A percentile compares a stretch with the other conserved stretches of the same genome.
phyloP scores from a whole-genome alignment of 2,888 invertebrate genomes.

The Hemicrepidius hirtus region DNA sequence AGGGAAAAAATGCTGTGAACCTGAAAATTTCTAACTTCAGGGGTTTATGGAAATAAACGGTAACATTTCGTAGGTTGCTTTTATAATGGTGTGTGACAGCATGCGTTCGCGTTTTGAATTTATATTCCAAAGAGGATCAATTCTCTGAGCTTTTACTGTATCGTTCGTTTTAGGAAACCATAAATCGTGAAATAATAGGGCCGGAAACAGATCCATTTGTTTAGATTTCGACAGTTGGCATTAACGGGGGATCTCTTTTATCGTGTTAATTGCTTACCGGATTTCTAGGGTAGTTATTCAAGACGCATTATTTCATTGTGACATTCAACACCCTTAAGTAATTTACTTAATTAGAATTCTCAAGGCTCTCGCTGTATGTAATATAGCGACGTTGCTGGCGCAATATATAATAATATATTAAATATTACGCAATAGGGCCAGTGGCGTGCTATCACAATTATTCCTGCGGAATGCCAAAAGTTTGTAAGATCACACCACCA shows the following conservation, averaged over 20 bases:
- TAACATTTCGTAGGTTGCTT: constrained; percentile 8
- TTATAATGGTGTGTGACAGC: constrained; percentile 5
- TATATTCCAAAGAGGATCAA: constrained; percentile 33
- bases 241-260: constrained; percentile 23
- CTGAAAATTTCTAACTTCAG: constrained; percentile 20
- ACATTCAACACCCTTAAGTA: no score
- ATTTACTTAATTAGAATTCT: no score
- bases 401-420: no score
- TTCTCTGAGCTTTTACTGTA: constrained; percentile 15
- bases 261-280: constrained; percentile 13
- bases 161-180: constrained; percentile 22
- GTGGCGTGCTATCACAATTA: no score
- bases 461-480: no score
- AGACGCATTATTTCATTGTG: no score
- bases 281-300: not conserved
- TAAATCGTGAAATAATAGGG: constrained; percentile 19
- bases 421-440: no score
- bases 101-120: constrained; percentile 23
- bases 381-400: no score
- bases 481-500: no score
- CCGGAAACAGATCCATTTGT: constrained; percentile 24
- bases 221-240: constrained; percentile 25
- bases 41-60: constrained; percentile 24
- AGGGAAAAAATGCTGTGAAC: not conserved
- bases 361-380: no score